phyloP scores from a whole-genome alignment of 2,888 invertebrate genomes.

The Empis stercorea region DNA sequence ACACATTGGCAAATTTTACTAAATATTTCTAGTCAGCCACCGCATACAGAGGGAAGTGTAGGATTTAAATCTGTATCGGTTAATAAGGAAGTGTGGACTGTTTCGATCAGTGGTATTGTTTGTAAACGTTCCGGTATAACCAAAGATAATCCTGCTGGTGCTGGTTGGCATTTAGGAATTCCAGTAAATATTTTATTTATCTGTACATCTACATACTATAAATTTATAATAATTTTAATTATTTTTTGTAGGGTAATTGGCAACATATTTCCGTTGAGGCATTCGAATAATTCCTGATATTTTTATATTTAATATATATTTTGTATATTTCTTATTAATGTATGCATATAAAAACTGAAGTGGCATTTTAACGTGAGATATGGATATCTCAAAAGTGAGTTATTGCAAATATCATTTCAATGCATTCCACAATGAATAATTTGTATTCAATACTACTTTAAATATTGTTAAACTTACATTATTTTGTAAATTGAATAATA shows the following conservation, averaged over 20 bases:
- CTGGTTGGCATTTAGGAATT: constrained; percentile 64
- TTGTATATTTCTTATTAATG: too few relatives aligned
- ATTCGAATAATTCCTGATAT: background rate
- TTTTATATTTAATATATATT: background rate
- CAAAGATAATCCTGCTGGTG: constrained; percentile 55
- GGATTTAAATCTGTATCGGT: constrained; percentile 62
- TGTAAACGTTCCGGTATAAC: constrained; percentile 64
- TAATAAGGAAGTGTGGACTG: constrained; percentile 64
- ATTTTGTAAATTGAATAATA: too few relatives aligned
- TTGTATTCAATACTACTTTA: too few relatives aligned
- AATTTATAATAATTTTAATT: background rate
- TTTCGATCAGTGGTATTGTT: constrained; percentile 54
- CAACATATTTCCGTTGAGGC: background rate
- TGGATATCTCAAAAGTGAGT: too few relatives aligned
- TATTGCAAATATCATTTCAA: too few relatives aligned
- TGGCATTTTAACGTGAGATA: too few relatives aligned
- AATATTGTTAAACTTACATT: too few relatives aligned
- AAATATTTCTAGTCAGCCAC: constrained; percentile 45
- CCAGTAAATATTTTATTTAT: constrained; percentile 22
- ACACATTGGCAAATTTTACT: constrained; percentile 67
- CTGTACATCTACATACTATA: background rate
- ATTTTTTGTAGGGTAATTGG: background rate
- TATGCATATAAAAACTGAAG: too few relatives aligned
- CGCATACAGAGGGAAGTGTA: constrained; percentile 38
- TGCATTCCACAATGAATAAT: too few relatives aligned